Base-by-base conservation (phyloP, 2,797 vertebrate species). In the Nannoperca australis region DNA sequence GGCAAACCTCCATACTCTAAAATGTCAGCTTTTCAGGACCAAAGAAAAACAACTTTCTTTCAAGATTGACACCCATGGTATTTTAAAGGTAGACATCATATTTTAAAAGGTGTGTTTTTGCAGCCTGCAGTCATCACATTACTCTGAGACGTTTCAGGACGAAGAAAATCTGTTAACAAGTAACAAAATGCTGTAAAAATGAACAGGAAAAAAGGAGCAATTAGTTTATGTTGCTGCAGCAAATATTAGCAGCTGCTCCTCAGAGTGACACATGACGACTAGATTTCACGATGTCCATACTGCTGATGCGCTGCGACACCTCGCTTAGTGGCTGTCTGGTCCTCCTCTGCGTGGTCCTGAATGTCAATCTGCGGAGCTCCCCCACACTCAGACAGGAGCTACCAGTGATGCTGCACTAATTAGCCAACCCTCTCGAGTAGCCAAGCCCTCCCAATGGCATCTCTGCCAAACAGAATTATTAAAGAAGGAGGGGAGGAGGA, bases 381-480 rank as follows among this genome's bases (percentile, higher is more conserved):
- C 85, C 69, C 84, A 73, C 86, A 70, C 87, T 82, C 83, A 87
- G 83, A 85, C 87, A 84, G 82, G 85, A 85, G 85, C 84, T 84
- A 90, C 78, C 81, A 85, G 84, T 85, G 86, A 88, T 91, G 83
- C 89, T 62, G 84, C 87, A 86, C 90, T 94, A 93, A 93, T 92
- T 93, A 94, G 88, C 81, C 76, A 84, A 79, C 65, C 79, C 89
- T 90, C 89, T 82, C 22, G 88, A 90, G 92, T 83, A 71, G 88
- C 88, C 88, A 13, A 47, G 74, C 75, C 86, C 81, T 90, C 90
- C 90, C 90, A 72, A 51, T 76, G 87, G 88, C 87, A 88, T 76
- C 84, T 71, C 81, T 85, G 89, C 88, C 90, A 92, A 91, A 92
- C 88, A 91, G 91, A 90, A 93, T 93, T 92, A 91, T 91, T 93